Evolutionary conservation across 2,113 vertebrate species (phyloP).

Genomic region (Zosterops japonicus): DNA sequence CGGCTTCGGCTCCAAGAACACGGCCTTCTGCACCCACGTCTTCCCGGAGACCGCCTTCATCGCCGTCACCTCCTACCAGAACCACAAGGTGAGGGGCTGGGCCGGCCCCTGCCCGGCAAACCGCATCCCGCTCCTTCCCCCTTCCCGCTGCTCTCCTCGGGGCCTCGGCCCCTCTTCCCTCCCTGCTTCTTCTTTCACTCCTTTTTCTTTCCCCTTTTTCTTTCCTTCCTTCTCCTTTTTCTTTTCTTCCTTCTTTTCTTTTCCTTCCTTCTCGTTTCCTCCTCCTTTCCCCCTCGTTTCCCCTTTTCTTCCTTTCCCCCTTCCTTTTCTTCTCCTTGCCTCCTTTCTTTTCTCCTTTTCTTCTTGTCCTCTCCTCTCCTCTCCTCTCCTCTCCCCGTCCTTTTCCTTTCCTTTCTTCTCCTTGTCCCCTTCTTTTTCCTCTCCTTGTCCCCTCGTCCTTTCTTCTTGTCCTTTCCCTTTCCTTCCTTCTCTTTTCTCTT

Average conservation of each 20-base stretch:
- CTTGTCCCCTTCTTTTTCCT: neutral
- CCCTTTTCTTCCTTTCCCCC: too few relatives aligned
- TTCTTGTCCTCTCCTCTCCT: too few relatives aligned
- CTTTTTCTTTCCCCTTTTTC: too few relatives aligned
- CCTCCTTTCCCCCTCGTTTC: neutral
- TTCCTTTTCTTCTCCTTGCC: accelerated
- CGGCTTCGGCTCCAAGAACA: slow-evolving; percentile 98
- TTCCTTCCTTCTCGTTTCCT: too few relatives aligned
- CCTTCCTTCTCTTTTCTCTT: too few relatives aligned
- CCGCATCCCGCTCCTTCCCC: neutral
- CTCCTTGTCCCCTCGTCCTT: too few relatives aligned
- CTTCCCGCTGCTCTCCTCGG: neutral
- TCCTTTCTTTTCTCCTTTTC: neutral
- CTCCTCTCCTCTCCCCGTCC: neutral
- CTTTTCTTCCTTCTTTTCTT: too few relatives aligned
- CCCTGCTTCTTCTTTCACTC: neutral
- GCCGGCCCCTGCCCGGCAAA: neutral
- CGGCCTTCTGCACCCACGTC: slow-evolving; percentile 96
- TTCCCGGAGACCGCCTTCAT: slow-evolving; percentile 97
- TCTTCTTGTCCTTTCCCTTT: too few relatives aligned
- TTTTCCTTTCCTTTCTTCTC: neutral
- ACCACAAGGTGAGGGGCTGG: slow-evolving; percentile 87
- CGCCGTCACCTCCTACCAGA: slow-evolving; percentile 96
- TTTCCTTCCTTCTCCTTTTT: too few relatives aligned
- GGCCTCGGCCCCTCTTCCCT: neutral